Evolutionary conservation across 2,113 vertebrate species (phyloP).

Genomic region (Anarrhichthys ocellatus): DNA sequence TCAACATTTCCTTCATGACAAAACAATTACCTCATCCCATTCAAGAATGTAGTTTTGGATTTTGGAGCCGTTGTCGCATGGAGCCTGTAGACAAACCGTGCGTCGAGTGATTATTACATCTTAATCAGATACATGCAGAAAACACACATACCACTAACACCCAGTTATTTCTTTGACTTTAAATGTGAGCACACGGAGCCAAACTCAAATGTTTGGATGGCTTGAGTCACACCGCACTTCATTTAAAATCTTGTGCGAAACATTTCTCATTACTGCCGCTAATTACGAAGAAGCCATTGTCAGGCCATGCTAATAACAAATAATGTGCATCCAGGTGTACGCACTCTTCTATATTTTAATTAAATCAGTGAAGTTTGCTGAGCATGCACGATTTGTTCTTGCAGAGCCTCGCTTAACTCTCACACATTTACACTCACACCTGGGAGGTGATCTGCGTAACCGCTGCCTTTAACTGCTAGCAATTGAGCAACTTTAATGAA

Average conservation of each 20-base stretch:
- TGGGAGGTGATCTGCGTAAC: constrained; percentile 22
- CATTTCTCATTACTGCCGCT: neutral
- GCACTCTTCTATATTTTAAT: constrained; percentile 1
- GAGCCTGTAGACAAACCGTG: constrained; percentile 81
- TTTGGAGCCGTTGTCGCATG: constrained; percentile 97
- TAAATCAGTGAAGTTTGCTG: constrained; percentile 16
- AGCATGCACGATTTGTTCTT: constrained; percentile 6
- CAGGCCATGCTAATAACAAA: neutral
- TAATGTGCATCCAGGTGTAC: constrained; percentile 8
- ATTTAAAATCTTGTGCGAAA: neutral
- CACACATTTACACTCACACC: constrained; percentile 4
- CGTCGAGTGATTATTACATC: neutral
- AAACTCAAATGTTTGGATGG: neutral
- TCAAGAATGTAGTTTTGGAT: constrained; percentile 95
- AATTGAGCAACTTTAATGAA: constrained; percentile 21
- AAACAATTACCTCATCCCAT: constrained; percentile 92
- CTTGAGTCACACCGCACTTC: neutral
- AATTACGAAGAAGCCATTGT: constrained; percentile 3
- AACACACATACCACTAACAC: neutral
- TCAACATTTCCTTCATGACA: neutral
- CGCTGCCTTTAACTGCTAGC: constrained; percentile 13
- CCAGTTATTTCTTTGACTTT: neutral
- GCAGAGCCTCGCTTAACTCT: neutral
- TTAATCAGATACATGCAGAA: neutral
- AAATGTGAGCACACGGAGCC: neutral